Evolutionary conservation across 2,797 vertebrate species (phyloP).

Genomic region (Coregonus ussuriensis): DNA sequence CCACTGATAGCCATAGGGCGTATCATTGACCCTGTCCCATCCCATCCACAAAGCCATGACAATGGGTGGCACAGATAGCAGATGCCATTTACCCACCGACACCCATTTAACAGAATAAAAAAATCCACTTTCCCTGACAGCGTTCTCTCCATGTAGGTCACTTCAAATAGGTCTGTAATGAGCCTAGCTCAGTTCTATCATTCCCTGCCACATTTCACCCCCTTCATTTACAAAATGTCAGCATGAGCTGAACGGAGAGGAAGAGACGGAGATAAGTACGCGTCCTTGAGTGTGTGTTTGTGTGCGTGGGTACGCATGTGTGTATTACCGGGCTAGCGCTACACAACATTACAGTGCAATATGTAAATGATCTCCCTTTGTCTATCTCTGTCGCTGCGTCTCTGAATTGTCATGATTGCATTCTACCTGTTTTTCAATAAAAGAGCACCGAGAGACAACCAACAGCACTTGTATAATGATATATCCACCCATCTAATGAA

Average conservation of each 20-base stretch:
- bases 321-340: not conserved
- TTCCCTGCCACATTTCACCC: slow-evolving; percentile 19
- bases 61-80: not conserved
- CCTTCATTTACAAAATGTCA: slow-evolving; percentile 38
- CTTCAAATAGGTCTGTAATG: slow-evolving; percentile 47
- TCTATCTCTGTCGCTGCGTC: slow-evolving; percentile 4
- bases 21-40: slow-evolving; percentile 17
- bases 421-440: slow-evolving; percentile 40
- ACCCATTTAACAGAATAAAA: slow-evolving; percentile 4
- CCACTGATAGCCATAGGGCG: slow-evolving; percentile 11
- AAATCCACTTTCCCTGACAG: slow-evolving; percentile 29
- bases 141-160: slow-evolving; percentile 56
- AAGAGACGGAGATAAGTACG: not conserved
- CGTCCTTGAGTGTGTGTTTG: not conserved
- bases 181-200: slow-evolving; percentile 31
- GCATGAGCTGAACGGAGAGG: slow-evolving; percentile 1
- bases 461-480: slow-evolving; percentile 47
- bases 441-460: slow-evolving; percentile 27
- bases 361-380: not conserved
- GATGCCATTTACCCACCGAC: slow-evolving; percentile 22
- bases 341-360: not conserved
- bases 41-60: slow-evolving; percentile 12
- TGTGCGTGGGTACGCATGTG: not conserved
- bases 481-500: slow-evolving; percentile 42
- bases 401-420: slow-evolving; percentile 26